A percentile compares a stretch with the other conserved stretches of the same genome.
phyloP scores from a whole-genome alignment of 2,797 vertebrate genomes.

The Orestias chungarensis region DNA sequence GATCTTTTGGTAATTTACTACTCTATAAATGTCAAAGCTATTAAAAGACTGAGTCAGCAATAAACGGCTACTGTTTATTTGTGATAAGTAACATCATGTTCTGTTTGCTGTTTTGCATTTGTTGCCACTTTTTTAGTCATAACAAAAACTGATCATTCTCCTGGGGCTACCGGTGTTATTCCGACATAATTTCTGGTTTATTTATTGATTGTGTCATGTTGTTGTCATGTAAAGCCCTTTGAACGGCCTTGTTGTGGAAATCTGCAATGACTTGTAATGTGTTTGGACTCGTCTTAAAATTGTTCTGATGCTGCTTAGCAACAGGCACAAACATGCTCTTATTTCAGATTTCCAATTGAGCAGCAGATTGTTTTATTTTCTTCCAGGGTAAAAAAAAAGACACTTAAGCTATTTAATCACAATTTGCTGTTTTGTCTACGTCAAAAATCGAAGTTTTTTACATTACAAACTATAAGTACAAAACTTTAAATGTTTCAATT shows the following conservation, averaged over 20 bases:
- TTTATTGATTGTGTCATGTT: no score
- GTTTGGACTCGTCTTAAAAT: conserved; percentile 44
- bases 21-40: no score
- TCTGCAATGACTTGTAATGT: no score
- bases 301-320: conserved; percentile 56
- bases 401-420: conserved; percentile 35
- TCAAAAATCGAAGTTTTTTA: conserved; percentile 3
- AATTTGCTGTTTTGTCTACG: neutral
- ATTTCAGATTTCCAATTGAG: conserved; percentile 47
- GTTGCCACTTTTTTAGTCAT: conserved; percentile 17
- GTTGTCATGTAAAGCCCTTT: no score
- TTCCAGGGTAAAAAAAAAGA: conserved; percentile 51
- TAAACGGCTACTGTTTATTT: no score
- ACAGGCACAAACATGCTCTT: conserved; percentile 65
- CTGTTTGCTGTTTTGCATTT: conserved; percentile 7
- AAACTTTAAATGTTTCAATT: neutral
- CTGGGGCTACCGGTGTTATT: no score
- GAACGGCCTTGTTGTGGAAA: no score
- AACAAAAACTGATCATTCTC: conserved; percentile 28
- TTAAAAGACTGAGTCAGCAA: no score
- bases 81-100: neutral
- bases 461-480: neutral
- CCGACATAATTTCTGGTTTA: no score
- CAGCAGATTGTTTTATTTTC: conserved; percentile 42
- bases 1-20: no score